Evolutionary conservation across 2,113 vertebrate species (phyloP).

Genomic region (Phalacrocorax aristotelis): DNA sequence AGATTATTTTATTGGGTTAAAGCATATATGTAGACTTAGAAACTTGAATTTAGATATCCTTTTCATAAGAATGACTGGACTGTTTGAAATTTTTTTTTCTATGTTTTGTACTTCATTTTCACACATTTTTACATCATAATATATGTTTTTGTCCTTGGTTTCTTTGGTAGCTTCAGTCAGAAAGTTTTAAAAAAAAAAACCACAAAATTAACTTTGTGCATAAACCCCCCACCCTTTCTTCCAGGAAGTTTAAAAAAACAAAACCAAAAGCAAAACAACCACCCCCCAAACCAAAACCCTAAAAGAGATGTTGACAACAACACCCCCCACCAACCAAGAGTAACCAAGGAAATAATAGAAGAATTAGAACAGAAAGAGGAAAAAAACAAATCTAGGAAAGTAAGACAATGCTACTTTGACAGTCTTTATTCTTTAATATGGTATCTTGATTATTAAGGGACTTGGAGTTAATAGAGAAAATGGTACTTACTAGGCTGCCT

Average conservation of each 20-base stretch:
- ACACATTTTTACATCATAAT: not conserved
- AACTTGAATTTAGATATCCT: not conserved
- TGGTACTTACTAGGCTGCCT: not conserved
- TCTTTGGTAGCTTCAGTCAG: not conserved
- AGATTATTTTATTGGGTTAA: not conserved
- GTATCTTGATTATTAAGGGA: not conserved
- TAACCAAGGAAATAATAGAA: not conserved
- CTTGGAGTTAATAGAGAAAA: not conserved
- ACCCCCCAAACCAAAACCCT: rapidly evolving
- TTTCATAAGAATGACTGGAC: not conserved
- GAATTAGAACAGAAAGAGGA: not conserved
- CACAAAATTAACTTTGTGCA: not conserved
- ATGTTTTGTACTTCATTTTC: rapidly evolving
- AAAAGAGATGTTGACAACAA: not conserved
- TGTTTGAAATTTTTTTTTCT: not conserved
- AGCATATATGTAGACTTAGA: not conserved
- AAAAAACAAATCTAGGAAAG: not conserved
- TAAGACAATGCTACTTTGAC: not conserved
- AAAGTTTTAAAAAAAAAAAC: not conserved
- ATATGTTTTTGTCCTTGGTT: not conserved
- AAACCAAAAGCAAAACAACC: not conserved
- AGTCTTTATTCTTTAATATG: not conserved
- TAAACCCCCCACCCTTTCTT: not conserved
- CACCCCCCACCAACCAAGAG: not conserved
- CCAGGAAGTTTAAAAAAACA: not conserved